Evolutionary conservation across 53 echinoderm and acorn worm genomes (phyloP), one percentile per base, ranked within the genome.

Genomic region (Mesocentrotus franciscanus): DNA sequence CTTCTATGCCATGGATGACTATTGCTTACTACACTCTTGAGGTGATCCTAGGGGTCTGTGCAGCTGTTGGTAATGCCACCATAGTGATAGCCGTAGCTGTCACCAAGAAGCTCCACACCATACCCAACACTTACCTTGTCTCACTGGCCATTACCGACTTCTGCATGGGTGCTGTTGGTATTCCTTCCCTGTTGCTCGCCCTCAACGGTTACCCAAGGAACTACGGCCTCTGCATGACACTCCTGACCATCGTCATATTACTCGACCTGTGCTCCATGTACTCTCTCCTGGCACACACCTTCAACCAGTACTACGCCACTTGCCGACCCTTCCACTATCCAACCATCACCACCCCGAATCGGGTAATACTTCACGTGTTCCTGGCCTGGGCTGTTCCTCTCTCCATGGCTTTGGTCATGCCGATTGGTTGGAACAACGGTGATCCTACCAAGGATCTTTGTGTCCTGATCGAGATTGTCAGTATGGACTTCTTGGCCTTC

Each of bases 211-310:
- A 55, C 62, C 85, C 94, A 62, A 34, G 85, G 60, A 90, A 92
- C 71, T 92, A 96, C 62, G 92, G 92, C 24, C 85, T 96, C 42
- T 97, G 97, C 87, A 91, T 97, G 90, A 58, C 89, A 49, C 71
- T 92, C 7, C n/a, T 97, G 26, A 97, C 97, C 30, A 71, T 92
- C 61, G 87, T 97, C 26, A 92, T 96, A 0, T 33, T 97, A 35
- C 85, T 97, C 71, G 97, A 97, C 57, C 92, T 97, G 35, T 96
- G 97, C 71, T 96, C 97, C 32, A 95, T 97, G 60, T 97, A 96
- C 92, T 97, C 97, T 20, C 95, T 97, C 11, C 72, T 96, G 89
- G 97, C 97, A 5, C 89, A 96, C 57, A 97, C 97, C 16, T 96
- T 97, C 91, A 95, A 97, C 72, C 95, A 95, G 59, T 97, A 93